A percentile compares a stretch with the other conserved stretches of the same genome.
phyloP scores from a whole-genome alignment of 2,797 vertebrate genomes.

The Chaetophractus vellerosus region DNA sequence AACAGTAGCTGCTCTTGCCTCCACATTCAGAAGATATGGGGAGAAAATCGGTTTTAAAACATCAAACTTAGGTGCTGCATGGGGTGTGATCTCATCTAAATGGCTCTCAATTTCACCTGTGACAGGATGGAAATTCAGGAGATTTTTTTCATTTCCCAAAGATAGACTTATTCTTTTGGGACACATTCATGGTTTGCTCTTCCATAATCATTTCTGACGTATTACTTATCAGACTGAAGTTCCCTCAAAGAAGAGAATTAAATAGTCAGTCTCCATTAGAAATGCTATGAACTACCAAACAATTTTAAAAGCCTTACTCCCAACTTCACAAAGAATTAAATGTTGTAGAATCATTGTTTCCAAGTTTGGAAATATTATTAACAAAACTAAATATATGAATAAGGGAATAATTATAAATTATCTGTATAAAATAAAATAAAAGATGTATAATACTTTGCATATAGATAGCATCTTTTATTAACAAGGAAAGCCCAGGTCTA shows the following conservation, averaged over 20 bases:
- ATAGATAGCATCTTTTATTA: constrained; percentile 52
- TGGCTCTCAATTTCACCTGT: constrained; percentile 79
- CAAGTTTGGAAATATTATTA: constrained; percentile 59
- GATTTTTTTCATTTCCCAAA: constrained; percentile 80
- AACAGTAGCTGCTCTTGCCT: constrained; percentile 29
- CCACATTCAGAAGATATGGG: neutral
- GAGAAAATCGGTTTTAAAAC: constrained; percentile 51
- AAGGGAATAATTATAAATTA: constrained; percentile 47
- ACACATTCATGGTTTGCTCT: constrained; percentile 81
- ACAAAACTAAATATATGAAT: constrained; percentile 35
- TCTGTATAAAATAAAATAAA: constrained; percentile 52
- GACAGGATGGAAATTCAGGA: constrained; percentile 77
- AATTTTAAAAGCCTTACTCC: constrained; percentile 70
- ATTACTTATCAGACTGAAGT: constrained; percentile 79
- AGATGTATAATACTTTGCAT: neutral
- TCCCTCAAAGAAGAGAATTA: constrained; percentile 80
- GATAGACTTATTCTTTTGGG: constrained; percentile 72
- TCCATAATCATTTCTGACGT: constrained; percentile 83
- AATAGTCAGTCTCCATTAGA: constrained; percentile 81
- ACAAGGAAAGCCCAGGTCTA: constrained; percentile 13
- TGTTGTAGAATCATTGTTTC: constrained; percentile 58
- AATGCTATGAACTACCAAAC: constrained; percentile 67
- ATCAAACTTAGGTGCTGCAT: constrained; percentile 25
- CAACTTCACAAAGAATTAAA: constrained; percentile 56
- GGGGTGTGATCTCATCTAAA: constrained; percentile 78